Percentiles rank a stretch among this genome's conserved stretches.
Conservation (phyloP, 2,888 invertebrate genomes). For the Polyommatus icarus region DNA sequence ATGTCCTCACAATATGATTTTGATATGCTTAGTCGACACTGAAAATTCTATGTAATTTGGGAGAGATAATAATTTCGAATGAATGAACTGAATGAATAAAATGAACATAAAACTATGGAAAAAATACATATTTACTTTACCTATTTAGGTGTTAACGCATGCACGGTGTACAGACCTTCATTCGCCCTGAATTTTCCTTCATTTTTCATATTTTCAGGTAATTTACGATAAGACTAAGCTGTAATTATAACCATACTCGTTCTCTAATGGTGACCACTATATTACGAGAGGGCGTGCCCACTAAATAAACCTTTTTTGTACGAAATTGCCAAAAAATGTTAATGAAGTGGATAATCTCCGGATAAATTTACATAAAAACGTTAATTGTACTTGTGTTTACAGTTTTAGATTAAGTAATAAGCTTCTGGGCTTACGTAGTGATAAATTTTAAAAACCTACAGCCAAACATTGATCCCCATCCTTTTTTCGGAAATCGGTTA, state of each 20-base stretch:
- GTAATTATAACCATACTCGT: slow-evolving; percentile 75
- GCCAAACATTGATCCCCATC: too few species aligned
- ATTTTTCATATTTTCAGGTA: slow-evolving; percentile 47
- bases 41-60: too few species aligned
- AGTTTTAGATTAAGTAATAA: neutral
- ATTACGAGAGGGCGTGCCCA: slow-evolving; percentile 67
- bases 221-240: slow-evolving; percentile 74
- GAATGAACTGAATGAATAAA: too few species aligned
- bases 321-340: slow-evolving; percentile 39
- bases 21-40: too few species aligned
- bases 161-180: neutral
- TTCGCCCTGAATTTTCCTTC: neutral
- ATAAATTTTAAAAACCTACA: neutral
- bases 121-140: too few species aligned
- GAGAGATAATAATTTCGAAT: too few species aligned
- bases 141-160: too few species aligned
- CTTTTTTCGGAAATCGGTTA: too few species aligned
- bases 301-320: slow-evolving; percentile 42
- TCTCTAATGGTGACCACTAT: slow-evolving; percentile 76
- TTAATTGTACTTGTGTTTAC: slow-evolving; percentile 7
- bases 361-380: slow-evolving; percentile 11
- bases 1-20: too few species aligned
- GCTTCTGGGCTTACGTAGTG: neutral
- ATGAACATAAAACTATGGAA: too few species aligned
- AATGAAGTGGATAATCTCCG: slow-evolving; percentile 1